Percentiles rank a stretch among this genome's conserved stretches.
These are phyloP conservation scores for Drosophila limbata DNA, from an alignment of 2,888 invertebrate species.

Conservation along the genomic window DNA sequence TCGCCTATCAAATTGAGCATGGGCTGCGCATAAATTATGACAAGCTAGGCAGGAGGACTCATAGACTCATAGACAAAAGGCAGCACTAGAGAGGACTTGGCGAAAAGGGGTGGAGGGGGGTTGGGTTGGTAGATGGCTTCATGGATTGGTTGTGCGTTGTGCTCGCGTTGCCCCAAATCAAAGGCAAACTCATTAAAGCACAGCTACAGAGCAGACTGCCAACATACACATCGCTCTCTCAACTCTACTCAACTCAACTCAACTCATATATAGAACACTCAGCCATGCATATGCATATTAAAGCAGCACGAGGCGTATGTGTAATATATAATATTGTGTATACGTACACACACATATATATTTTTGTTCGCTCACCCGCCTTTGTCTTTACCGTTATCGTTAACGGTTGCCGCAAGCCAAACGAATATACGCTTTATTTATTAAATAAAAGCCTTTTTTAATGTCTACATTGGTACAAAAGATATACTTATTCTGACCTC, in stretches of 20 bases:
- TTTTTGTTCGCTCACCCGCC: conserved; percentile 34
- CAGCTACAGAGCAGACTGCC: conserved; percentile 24
- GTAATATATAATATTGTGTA: conserved; percentile 66
- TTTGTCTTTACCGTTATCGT: conserved; percentile 56
- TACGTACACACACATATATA: conserved; percentile 20
- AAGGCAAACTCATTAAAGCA: conserved; percentile 76
- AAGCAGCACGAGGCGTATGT: conserved; percentile 65
- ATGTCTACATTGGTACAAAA: conserved; percentile 43
- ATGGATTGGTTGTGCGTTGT: conserved; percentile 52
- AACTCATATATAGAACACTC: conserved; percentile 23
- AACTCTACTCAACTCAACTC: background rate
- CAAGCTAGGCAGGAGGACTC: conserved; percentile 22
- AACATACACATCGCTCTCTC: conserved; percentile 22
- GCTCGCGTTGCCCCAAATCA: conserved; percentile 64
- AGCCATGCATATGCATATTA: conserved; percentile 69
- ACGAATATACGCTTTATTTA: conserved; percentile 66
- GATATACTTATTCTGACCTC: conserved; percentile 35
- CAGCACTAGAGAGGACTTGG: background rate
- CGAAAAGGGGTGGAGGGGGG: background rate
- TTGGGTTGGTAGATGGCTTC: conserved; percentile 13
- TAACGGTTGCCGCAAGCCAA: conserved; percentile 48
- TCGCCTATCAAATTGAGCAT: conserved; percentile 72
- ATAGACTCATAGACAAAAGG: conserved; percentile 10
- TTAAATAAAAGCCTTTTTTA: conserved; percentile 65
- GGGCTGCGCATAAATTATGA: conserved; percentile 73